Percentiles rank a stretch among this genome's conserved stretches.
These are phyloP conservation scores for Labeo catla DNA, from an alignment of 2,113 vertebrate species.

Conservation along the genomic window DNA sequence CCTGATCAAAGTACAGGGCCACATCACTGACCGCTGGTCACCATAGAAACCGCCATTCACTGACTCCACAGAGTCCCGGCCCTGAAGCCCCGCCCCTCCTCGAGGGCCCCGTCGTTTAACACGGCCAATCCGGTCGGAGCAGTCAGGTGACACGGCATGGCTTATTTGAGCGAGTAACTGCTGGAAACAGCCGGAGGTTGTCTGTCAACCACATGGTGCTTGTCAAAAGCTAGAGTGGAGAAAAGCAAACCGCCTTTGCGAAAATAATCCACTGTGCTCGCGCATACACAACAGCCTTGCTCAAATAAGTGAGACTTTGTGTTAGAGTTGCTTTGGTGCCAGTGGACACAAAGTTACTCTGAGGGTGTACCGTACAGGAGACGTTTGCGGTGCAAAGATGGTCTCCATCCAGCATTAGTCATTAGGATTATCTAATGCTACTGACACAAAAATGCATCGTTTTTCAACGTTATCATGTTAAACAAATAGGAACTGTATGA, in stretches of 20 bases:
- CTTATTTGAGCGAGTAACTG: conserved; percentile 31
- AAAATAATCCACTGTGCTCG: conserved; percentile 25
- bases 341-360: conserved; percentile 26
- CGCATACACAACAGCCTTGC: neutral
- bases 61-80: conserved; percentile 1
- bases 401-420: neutral
- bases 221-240: conserved; percentile 24
- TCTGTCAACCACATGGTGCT: conserved; percentile 29
- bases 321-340: neutral
- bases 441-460: neutral
- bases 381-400: conserved; percentile 16
- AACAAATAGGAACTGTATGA: neutral
- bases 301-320: conserved; percentile 54
- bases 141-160: conserved; percentile 45
- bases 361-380: conserved; percentile 12
- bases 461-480: neutral
- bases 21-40: conserved; percentile 59
- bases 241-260: conserved; percentile 23
- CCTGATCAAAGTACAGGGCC: conserved; percentile 63
- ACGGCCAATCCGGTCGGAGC: conserved; percentile 46
- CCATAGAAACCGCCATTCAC: conserved; percentile 47
- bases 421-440: conserved; percentile 2
- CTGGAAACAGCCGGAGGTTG: conserved; percentile 46
- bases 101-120: conserved; percentile 16
- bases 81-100: neutral